Evolutionary conservation across 2,888 invertebrate genomes (phyloP).

Genomic region (Eurytoma californica): DNA sequence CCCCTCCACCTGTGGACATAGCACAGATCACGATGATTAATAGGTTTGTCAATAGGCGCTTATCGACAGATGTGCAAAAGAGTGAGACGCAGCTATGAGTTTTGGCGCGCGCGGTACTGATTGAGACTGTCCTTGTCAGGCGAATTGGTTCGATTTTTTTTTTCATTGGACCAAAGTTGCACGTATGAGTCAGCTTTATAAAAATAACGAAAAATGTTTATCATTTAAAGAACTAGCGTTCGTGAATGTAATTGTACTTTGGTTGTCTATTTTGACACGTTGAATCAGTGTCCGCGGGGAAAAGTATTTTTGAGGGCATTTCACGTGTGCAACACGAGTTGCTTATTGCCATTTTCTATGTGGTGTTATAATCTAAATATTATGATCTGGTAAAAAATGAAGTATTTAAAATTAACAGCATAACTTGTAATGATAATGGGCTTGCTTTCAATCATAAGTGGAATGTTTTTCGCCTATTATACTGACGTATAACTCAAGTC

Average conservation of each 20-base stretch:
- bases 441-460: too few relatives aligned
- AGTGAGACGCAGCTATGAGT: conserved; percentile 4
- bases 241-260: not conserved
- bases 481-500: too few relatives aligned
- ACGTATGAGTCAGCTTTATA: conserved; percentile 12
- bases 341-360: conserved; percentile 28
- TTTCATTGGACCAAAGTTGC: not conserved
- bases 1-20: conserved; percentile 63
- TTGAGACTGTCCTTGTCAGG: conserved; percentile 45
- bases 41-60: conserved; percentile 68
- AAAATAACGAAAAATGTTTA: conserved; percentile 41
- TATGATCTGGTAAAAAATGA: not conserved
- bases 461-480: not conserved
- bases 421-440: too few relatives aligned
- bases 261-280: conserved; percentile 17
- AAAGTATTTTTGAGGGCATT: conserved; percentile 1
- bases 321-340: not conserved
- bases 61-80: conserved; percentile 1
- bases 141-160: conserved; percentile 12
- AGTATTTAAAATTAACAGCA: too few relatives aligned
- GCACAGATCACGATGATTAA: conserved; percentile 64
- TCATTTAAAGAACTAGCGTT: not conserved
- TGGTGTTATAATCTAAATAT: conserved; percentile 2
- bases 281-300: conserved; percentile 15
- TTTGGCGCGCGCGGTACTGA: conserved; percentile 59